These are phyloP conservation scores for Acronicta psi DNA, from an alignment of 2,888 invertebrate genomes.

Conservation along the genomic window DNA sequence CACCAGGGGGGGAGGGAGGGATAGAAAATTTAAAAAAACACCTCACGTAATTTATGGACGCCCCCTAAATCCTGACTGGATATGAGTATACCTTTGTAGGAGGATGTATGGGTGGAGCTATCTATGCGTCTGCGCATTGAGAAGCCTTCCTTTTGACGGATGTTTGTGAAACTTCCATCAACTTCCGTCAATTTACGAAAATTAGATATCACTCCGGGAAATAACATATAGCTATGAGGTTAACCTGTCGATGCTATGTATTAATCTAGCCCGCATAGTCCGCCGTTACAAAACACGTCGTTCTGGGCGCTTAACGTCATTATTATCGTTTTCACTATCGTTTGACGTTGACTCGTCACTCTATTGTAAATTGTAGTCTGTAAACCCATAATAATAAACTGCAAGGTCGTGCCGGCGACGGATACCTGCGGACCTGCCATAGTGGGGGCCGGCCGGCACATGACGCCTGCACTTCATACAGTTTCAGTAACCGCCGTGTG, in stretches of 20 bases:
- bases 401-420: slow-evolving; percentile 79
- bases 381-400: slow-evolving; percentile 87
- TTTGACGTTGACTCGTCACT: slow-evolving; percentile 81
- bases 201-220: slow-evolving; percentile 63
- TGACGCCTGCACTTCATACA: slow-evolving; percentile 72
- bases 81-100: slow-evolving; percentile 12
- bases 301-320: slow-evolving; percentile 71
- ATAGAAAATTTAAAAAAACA: too few species aligned
- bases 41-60: too few species aligned
- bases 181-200: slow-evolving; percentile 66
- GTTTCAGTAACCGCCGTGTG: slow-evolving; percentile 70
- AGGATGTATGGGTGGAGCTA: slow-evolving; percentile 41
- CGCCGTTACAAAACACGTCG: slow-evolving; percentile 71
- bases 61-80: slow-evolving; percentile 18
- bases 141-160: slow-evolving; percentile 62
- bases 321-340: slow-evolving; percentile 84
- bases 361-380: slow-evolving; percentile 86
- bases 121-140: slow-evolving; percentile 28
- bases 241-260: slow-evolving; percentile 61
- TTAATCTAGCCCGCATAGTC: slow-evolving; percentile 70
- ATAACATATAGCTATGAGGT: slow-evolving; percentile 60
- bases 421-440: slow-evolving; percentile 53
- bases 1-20: too few species aligned
- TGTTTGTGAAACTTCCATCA: slow-evolving; percentile 60
- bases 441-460: slow-evolving; percentile 77